These are phyloP conservation scores for Scaptomyza caliginosa DNA, from an alignment of 2,888 invertebrate genomes.

Conservation along the genomic window DNA sequence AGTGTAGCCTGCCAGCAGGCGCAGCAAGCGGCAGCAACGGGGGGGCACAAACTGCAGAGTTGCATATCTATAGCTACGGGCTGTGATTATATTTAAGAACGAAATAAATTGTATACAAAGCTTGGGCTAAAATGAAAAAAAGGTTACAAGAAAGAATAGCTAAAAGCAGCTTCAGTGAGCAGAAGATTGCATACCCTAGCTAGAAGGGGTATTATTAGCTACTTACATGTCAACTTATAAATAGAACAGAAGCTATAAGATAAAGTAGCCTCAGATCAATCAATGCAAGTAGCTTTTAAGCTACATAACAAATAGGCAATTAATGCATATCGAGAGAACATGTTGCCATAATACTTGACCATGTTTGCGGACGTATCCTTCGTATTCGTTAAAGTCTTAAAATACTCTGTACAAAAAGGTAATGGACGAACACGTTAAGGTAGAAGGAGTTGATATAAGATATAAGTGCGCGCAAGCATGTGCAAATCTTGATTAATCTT, in stretches of 20 bases:
- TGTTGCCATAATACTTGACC: background rate
- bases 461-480: constrained; percentile 68
- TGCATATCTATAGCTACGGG: constrained; percentile 61
- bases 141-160: background rate
- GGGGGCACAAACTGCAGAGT: background rate
- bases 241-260: background rate
- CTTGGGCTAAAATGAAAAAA: too few relatives aligned
- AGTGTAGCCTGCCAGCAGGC: constrained; percentile 55
- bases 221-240: background rate
- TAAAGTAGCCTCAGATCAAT: background rate
- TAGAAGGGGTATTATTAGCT: background rate
- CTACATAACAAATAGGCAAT: background rate
- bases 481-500: constrained; percentile 79
- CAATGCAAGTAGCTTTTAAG: background rate
- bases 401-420: background rate
- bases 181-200: background rate
- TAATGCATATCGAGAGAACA: background rate
- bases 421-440: constrained; percentile 8
- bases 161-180: background rate
- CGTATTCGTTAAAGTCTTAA: background rate
- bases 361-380: background rate
- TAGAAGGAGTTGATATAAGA: constrained; percentile 35
- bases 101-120: constrained; percentile 59
- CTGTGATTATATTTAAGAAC: constrained; percentile 67
- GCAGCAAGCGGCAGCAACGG: constrained; percentile 17